A percentile compares a stretch with the other conserved stretches of the same genome.
These are phyloP conservation scores for Diorhabda carinulata DNA, from an alignment of 1,140 invertebrate species.

Conservation along the genomic window DNA sequence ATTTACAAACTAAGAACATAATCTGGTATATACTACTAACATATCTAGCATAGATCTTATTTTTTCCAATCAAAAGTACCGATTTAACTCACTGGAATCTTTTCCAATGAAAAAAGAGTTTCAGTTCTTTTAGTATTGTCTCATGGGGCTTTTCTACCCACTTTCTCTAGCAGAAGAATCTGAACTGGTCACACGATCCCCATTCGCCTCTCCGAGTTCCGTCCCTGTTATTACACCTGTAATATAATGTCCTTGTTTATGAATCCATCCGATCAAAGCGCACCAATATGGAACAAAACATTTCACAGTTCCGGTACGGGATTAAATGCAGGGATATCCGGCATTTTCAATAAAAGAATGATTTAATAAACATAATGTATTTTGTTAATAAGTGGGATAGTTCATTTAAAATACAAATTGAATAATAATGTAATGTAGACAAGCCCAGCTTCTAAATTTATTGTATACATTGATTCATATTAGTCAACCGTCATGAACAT, in stretches of 20 bases:
- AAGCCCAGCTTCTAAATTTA: slow-evolving; percentile 3
- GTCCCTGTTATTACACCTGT: too few relatives aligned
- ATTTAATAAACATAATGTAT: slow-evolving; percentile 34
- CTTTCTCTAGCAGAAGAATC: too few relatives aligned
- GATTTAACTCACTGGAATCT: too few relatives aligned
- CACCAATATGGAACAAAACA: slow-evolving; percentile 33
- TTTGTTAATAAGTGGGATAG: slow-evolving; percentile 19
- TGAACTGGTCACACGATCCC: too few relatives aligned
- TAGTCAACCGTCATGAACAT: background rate
- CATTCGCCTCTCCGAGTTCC: too few relatives aligned
- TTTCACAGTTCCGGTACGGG: slow-evolving; percentile 27
- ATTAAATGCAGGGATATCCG: slow-evolving; percentile 30
- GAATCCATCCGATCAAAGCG: slow-evolving; percentile 16
- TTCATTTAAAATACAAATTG: slow-evolving; percentile 17
- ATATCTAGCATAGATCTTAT: too few relatives aligned
- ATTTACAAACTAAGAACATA: too few relatives aligned
- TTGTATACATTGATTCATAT: background rate
- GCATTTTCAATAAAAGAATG: slow-evolving; percentile 30
- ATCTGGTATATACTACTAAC: too few relatives aligned
- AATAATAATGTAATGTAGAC: slow-evolving; percentile 16
- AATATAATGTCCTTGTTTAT: slow-evolving; percentile 22
- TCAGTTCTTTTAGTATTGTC: too few relatives aligned
- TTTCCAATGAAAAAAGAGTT: too few relatives aligned
- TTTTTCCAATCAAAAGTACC: too few relatives aligned
- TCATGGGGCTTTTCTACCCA: too few relatives aligned